These are phyloP conservation scores for Apeira syringaria DNA, from an alignment of 2,888 invertebrate genomes.

Conservation along the genomic window DNA sequence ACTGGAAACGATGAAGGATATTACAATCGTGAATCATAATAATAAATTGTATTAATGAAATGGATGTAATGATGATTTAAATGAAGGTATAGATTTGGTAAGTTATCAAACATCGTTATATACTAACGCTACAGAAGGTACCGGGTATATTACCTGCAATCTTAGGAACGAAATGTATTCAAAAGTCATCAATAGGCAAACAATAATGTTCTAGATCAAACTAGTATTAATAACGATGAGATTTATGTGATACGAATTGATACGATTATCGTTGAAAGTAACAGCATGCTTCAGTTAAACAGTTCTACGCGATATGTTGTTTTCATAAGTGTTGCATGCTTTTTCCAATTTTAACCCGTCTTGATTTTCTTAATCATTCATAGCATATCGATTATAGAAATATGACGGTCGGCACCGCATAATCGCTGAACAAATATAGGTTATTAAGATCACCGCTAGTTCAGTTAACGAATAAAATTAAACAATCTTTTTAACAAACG, in stretches of 20 bases:
- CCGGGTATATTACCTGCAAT: slow-evolving; percentile 52
- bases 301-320: slow-evolving; percentile 9
- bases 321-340: slow-evolving; percentile 25
- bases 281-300: slow-evolving; percentile 54
- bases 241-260: slow-evolving; percentile 30
- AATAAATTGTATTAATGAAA: background rate
- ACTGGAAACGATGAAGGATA: slow-evolving; percentile 13
- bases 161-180: slow-evolving; percentile 49
- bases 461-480: slow-evolving; percentile 33
- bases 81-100: slow-evolving; percentile 7
- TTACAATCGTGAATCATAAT: slow-evolving; percentile 1
- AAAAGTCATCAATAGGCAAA: slow-evolving; percentile 45
- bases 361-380: slow-evolving; percentile 18
- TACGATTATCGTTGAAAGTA: slow-evolving; percentile 36
- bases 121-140: slow-evolving; percentile 70
- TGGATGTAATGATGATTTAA: slow-evolving; percentile 4
- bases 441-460: slow-evolving; percentile 37
- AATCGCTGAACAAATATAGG: slow-evolving; percentile 18
- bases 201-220: slow-evolving; percentile 37
- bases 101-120: slow-evolving; percentile 54
- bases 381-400: slow-evolving; percentile 27
- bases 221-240: slow-evolving; percentile 35
- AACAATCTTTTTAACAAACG: slow-evolving; percentile 35
- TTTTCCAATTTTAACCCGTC: slow-evolving; percentile 18
- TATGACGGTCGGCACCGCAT: slow-evolving; percentile 16